These are phyloP conservation scores for Metellina segmentata DNA, from an alignment of 2,888 invertebrate genomes.

Conservation along the genomic window DNA sequence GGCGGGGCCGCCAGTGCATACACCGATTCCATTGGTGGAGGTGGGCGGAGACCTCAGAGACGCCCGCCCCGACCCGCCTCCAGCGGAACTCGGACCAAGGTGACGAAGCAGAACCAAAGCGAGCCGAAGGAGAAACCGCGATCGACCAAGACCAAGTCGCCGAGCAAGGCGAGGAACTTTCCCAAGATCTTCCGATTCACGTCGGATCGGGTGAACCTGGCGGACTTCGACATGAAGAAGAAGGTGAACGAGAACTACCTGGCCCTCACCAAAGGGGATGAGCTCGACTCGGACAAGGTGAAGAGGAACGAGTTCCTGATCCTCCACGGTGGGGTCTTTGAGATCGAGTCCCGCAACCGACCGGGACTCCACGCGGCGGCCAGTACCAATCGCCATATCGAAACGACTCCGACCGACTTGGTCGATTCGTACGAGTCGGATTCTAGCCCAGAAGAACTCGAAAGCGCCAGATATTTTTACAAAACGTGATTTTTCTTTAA, in stretches of 20 bases:
- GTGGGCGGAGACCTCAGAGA: slow-evolving; percentile 34
- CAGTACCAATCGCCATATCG: slow-evolving; percentile 10
- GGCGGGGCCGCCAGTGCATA: slow-evolving; percentile 4
- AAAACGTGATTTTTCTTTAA: background rate
- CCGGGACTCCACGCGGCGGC: slow-evolving; percentile 25
- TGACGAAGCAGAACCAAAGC: slow-evolving; percentile 44
- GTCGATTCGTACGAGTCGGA: background rate
- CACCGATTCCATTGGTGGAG: background rate
- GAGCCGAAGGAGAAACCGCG: slow-evolving; percentile 49
- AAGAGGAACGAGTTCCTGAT: slow-evolving; percentile 75
- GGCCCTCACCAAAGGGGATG: slow-evolving; percentile 74
- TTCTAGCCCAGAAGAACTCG: background rate
- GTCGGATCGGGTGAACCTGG: slow-evolving; percentile 75
- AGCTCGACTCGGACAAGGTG: slow-evolving; percentile 75
- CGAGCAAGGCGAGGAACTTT: slow-evolving; percentile 65
- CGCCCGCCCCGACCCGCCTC: slow-evolving; percentile 71
- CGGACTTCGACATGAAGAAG: slow-evolving; percentile 76
- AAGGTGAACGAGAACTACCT: slow-evolving; percentile 74
- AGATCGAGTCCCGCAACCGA: slow-evolving; percentile 46
- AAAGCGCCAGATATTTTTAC: background rate
- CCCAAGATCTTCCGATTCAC: slow-evolving; percentile 77
- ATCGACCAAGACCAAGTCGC: slow-evolving; percentile 29
- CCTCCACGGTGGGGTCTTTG: slow-evolving; percentile 77
- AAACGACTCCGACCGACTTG: slow-evolving; percentile 8
- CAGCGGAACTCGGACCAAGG: slow-evolving; percentile 65